Conservation (phyloP, 2,113 vertebrate genomes). For the Leptosomus discolor region DNA sequence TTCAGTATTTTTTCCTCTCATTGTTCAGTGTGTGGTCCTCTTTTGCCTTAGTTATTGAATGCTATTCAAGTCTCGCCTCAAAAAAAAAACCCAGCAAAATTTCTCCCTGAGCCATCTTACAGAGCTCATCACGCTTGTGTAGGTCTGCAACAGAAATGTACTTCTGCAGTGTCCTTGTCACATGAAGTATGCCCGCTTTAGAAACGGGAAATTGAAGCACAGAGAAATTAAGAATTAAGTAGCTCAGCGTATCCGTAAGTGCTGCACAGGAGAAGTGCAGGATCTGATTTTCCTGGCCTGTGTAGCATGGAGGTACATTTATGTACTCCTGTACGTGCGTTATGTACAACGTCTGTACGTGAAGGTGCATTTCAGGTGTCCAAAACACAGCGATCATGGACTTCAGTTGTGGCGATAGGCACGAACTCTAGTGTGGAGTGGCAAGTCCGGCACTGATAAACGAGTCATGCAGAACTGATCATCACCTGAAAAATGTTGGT, state of each 20-base stretch:
- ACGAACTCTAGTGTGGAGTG: background rate
- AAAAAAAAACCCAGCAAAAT: background rate
- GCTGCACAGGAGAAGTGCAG: background rate
- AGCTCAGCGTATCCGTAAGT: background rate
- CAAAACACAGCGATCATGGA: fast-evolving
- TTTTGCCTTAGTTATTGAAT: background rate
- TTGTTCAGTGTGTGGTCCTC: slow-evolving; percentile 18
- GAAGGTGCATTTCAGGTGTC: background rate
- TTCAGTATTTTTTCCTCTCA: background rate
- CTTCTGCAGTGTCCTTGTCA: background rate
- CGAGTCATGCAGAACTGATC: background rate
- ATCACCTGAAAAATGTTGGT: background rate
- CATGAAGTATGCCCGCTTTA: background rate
- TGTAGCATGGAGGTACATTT: background rate
- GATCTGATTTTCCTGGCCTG: background rate
- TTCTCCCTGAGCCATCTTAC: background rate
- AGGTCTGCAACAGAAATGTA: background rate
- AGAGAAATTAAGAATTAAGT: background rate
- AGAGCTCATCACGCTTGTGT: background rate
- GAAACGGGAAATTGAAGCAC: background rate
- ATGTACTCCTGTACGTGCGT: fast-evolving
- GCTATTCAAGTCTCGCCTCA: background rate
- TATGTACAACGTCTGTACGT: background rate
- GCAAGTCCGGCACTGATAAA: background rate
- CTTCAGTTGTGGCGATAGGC: background rate